Evolutionary conservation across 2,113 vertebrate species (phyloP).

Genomic region (Lophochroa leadbeateri): DNA sequence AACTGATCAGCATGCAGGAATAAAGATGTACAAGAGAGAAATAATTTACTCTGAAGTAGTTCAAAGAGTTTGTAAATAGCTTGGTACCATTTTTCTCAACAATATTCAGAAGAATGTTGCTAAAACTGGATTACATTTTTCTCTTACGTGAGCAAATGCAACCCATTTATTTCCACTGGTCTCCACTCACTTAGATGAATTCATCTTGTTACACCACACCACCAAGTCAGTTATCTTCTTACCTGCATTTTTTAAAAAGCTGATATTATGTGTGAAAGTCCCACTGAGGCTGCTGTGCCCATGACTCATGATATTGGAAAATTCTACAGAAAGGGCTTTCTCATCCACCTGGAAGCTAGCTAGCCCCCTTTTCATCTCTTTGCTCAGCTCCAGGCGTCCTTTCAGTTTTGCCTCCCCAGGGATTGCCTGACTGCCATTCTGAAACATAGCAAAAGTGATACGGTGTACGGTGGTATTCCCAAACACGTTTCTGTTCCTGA

Average conservation of each 20-base stretch:
- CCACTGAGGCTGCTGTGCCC: slow-evolving; percentile 48
- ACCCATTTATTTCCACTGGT: not conserved
- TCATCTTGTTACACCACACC: not conserved
- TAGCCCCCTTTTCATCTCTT: slow-evolving; percentile 16
- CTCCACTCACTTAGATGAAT: not conserved
- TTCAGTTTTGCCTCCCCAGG: slow-evolving; percentile 34
- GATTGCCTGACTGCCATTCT: slow-evolving; percentile 52
- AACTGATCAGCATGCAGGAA: not conserved
- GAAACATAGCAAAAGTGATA: slow-evolving; percentile 14
- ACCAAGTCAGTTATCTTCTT: not conserved
- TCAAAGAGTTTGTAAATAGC: not conserved
- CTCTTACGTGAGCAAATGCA: not conserved
- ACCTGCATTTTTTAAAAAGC: slow-evolving; percentile 76
- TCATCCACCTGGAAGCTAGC: slow-evolving; percentile 64
- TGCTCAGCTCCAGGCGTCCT: not conserved
- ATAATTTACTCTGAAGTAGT: not conserved
- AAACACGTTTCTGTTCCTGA: slow-evolving; percentile 68
- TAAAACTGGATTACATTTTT: not conserved
- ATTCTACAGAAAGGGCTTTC: slow-evolving; percentile 71
- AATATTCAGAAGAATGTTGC: not conserved
- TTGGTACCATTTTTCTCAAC: not conserved
- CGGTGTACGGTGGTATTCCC: not conserved
- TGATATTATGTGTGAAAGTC: slow-evolving; percentile 71
- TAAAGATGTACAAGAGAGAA: not conserved
- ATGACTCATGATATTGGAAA: slow-evolving; percentile 22